Evolutionary conservation across 2,888 invertebrate species (phyloP), one percentile per base, ranked within the genome.

Genomic region (Calliopum simillimum): DNA sequence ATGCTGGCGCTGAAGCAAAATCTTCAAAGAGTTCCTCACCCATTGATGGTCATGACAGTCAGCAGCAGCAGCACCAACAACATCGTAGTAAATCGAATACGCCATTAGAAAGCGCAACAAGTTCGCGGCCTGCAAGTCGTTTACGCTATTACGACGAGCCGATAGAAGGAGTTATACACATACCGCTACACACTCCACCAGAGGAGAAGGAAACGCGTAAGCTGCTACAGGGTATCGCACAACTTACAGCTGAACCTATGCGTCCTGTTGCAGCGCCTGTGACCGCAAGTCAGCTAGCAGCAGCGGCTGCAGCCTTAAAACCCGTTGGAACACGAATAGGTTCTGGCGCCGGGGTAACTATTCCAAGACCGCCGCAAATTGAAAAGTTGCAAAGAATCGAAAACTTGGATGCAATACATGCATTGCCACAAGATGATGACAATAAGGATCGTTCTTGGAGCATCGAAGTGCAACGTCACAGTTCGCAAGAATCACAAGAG

Each of bases 181-280:
- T 93, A 77, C 93, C 93, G 1, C 82, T 93, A 70, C 92, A 91
- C 74, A 92, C 93, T n/a, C 92, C 92, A 4, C 91, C 91, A 0
- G 91, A 91, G 73, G 92, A 91, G 79, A 87, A 88, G 62, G 87
- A 88, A 53, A 77, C 84, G 0, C 80, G 81, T n/a, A 79, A 83
- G 43, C 71, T 85, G 63, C 74, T 84, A 12, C 79, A 84, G 62
- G 81, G 81, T 51, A 82, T 84, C 61, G 83, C 84, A 25, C 79
- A 81, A 51, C 72, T 83, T 44, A 77, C 79, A 46, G 82, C 53
- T 0, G 69, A 80, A 6, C 79, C 82, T 1, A 77, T 78, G 49
- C 79, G 80, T 23, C 79, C 81, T 19, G 77, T 79, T 41, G 64
- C 78, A 51, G 77, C 81, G n/a, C 76, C 79, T 2, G 81, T 82